Percentiles rank a stretch among this genome's conserved stretches.
Conservation (phyloP, 2,113 vertebrate species). For the Anguilla japonica region DNA sequence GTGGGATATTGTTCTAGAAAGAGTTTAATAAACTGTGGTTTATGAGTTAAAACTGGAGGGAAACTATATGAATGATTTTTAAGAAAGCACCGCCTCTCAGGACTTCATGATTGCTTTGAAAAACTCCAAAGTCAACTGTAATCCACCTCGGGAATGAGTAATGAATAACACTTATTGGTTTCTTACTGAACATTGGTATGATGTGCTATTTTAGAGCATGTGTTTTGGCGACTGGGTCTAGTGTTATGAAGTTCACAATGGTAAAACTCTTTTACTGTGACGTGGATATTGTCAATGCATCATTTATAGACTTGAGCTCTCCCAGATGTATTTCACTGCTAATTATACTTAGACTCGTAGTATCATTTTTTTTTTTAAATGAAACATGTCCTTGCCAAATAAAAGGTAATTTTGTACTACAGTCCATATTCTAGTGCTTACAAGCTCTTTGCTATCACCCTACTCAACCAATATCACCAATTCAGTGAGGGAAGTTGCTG, state of each 20-base stretch:
- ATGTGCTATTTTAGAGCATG: not conserved
- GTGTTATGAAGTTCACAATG: not conserved
- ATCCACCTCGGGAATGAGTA: not conserved
- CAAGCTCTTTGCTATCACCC: too few species aligned
- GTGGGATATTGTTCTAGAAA: not conserved
- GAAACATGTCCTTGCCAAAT: not conserved
- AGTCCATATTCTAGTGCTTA: too few species aligned
- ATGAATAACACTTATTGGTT: not conserved
- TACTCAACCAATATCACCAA: too few species aligned
- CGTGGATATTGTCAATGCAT: slow-evolving; percentile 18
- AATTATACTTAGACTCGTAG: slow-evolving; percentile 14
- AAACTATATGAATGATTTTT: slow-evolving; percentile 2
- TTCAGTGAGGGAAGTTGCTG: too few species aligned
- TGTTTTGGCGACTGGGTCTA: not conserved
- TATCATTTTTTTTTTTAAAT: not conserved
- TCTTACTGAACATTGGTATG: not conserved
- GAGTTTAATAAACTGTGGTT: slow-evolving; percentile 24
- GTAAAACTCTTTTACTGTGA: slow-evolving; percentile 3
- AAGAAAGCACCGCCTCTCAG: slow-evolving; percentile 10
- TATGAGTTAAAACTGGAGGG: slow-evolving; percentile 2
- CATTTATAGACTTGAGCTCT: slow-evolving; percentile 16
- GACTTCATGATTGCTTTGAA: slow-evolving; percentile 19
- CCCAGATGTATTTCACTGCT: slow-evolving; percentile 13
- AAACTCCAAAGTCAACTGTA: not conserved
- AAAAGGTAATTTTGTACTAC: not conserved